Percentiles rank a stretch among this genome's conserved stretches.
Conservation (phyloP, 2,797 vertebrate genomes). For the Lithobates sylvaticus region DNA sequence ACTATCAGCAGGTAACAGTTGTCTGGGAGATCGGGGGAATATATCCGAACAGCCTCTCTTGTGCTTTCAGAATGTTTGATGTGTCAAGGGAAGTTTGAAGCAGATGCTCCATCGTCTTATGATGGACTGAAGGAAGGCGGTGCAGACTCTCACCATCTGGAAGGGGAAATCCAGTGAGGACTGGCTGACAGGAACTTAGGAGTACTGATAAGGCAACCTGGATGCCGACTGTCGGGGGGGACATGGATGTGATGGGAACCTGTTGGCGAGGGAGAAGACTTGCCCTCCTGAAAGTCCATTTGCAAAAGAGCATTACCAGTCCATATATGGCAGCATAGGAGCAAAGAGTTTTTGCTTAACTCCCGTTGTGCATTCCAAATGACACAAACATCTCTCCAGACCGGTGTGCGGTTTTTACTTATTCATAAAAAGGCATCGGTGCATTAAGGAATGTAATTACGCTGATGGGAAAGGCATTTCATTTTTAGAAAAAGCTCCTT, state of each 20-base stretch:
- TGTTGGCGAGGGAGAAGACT: slow-evolving; percentile 30
- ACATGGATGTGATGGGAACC: slow-evolving; percentile 3
- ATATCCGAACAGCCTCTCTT: slow-evolving; percentile 11
- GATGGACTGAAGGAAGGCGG: slow-evolving; percentile 49
- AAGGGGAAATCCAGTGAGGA: slow-evolving; percentile 37
- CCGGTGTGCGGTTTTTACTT: not conserved
- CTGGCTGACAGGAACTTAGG: slow-evolving; percentile 21
- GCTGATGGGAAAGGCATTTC: slow-evolving; percentile 36
- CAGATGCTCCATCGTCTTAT: slow-evolving; percentile 49
- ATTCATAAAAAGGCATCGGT: slow-evolving; percentile 40
- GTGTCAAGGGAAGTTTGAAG: slow-evolving; percentile 51
- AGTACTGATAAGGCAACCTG: slow-evolving; percentile 36
- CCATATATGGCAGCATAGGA: not conserved
- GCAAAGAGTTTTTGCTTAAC: not conserved
- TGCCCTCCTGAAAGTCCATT: slow-evolving; percentile 13
- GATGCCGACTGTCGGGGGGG: slow-evolving; percentile 25
- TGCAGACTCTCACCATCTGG: slow-evolving; percentile 49
- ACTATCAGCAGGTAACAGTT: not conserved
- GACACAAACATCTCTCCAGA: not conserved
- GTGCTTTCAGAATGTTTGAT: slow-evolving; percentile 52
- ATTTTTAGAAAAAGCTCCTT: slow-evolving; percentile 25
- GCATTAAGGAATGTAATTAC: slow-evolving; percentile 50
- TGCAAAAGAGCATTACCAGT: not conserved
- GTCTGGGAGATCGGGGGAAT: slow-evolving; percentile 13
- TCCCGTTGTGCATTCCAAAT: not conserved